phyloP scores from a whole-genome alignment of 2,888 invertebrate species.

The Pyralis farinalis region DNA sequence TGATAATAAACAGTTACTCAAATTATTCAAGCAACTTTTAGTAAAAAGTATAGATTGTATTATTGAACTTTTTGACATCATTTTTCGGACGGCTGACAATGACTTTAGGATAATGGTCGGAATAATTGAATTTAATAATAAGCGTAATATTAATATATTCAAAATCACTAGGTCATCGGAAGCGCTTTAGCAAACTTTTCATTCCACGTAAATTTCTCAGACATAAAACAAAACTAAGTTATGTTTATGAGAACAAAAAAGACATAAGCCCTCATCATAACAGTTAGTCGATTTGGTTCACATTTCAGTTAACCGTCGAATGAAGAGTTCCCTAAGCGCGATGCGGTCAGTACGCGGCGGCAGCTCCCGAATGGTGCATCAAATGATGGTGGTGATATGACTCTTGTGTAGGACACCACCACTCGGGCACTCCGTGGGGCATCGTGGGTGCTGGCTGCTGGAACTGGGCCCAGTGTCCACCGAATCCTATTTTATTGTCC shows the following conservation, averaged over 20 bases:
- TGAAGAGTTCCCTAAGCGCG: conserved; percentile 79
- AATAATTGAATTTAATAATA: conserved; percentile 52
- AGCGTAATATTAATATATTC: conserved; percentile 59
- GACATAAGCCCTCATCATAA: conserved; percentile 13
- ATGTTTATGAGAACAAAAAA: not conserved
- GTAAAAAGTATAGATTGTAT: no score
- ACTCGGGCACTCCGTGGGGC: conserved; percentile 74
- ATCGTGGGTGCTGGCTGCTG: conserved; percentile 86
- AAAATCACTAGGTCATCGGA: conserved; percentile 28
- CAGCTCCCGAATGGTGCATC: conserved; percentile 85
- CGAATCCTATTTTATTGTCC: conserved; percentile 79
- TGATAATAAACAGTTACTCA: no score
- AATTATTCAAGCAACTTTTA: not conserved
- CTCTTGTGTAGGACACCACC: conserved; percentile 76
- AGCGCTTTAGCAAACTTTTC: conserved; percentile 76
- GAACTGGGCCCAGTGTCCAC: conserved; percentile 86
- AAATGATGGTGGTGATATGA: conserved; percentile 81
- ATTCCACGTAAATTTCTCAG: conserved; percentile 49
- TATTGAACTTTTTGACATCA: conserved; percentile 19
- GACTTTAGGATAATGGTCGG: conserved; percentile 48
- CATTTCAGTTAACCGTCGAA: conserved; percentile 45
- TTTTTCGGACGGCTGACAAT: conserved; percentile 58
- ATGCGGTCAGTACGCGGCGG: conserved; percentile 88
- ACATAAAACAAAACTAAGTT: not conserved
- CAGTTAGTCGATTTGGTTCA: not conserved